phyloP scores from a whole-genome alignment of 2,797 vertebrate species.

The Heliangelus exortis region DNA sequence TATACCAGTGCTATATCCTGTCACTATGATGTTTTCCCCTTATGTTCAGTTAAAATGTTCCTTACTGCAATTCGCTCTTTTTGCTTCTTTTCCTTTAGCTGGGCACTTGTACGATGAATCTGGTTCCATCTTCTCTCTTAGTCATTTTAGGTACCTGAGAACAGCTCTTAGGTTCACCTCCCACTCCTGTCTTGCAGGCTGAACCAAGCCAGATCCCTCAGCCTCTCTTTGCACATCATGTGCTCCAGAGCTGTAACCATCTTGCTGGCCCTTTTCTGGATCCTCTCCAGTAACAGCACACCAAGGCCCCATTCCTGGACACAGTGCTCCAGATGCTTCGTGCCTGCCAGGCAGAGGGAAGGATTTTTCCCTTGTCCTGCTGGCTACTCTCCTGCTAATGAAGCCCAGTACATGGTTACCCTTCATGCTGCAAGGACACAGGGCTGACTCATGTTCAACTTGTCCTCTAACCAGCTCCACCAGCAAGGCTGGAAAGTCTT shows the following conservation, averaged over 20 bases:
- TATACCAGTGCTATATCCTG: neutral
- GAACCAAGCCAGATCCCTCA: neutral
- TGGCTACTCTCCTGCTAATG: neutral
- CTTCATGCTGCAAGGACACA: neutral
- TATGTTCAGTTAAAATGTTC: neutral
- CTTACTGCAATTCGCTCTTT: neutral
- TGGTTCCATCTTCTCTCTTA: neutral
- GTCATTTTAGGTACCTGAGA: neutral
- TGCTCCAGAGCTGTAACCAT: neutral
- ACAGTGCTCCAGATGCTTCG: neutral
- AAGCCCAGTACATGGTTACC: neutral
- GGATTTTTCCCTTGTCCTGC: neutral
- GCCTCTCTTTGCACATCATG: accelerated
- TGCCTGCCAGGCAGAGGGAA: neutral
- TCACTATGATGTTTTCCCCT: neutral
- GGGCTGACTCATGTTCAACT: neutral
- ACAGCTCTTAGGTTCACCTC: accelerated
- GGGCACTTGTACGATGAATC: neutral
- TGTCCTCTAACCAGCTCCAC: constrained; percentile 35
- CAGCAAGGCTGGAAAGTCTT: constrained; percentile 60
- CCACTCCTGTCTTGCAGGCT: neutral
- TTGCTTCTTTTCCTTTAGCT: neutral
- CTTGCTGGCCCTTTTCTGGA: neutral
- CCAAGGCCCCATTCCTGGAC: neutral
- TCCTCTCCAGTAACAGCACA: neutral